phyloP scores from a whole-genome alignment of 2,797 vertebrate species.

The Spea hammondii region DNA sequence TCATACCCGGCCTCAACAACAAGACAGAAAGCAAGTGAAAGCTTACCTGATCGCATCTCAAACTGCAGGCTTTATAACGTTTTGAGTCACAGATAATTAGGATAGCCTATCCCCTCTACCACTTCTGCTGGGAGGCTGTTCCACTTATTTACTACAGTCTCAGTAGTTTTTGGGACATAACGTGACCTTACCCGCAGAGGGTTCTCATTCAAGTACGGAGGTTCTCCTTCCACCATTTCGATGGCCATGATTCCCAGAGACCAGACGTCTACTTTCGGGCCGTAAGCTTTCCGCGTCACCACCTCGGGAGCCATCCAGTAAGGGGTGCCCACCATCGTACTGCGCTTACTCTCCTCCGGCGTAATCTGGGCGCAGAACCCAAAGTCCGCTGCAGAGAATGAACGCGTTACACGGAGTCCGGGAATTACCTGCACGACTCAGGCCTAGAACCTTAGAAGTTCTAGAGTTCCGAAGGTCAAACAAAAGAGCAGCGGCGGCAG shows the following conservation, averaged over 20 bases:
- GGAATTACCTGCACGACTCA: background rate
- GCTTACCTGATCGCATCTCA: no score
- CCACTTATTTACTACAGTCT: no score
- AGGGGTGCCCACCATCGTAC: conserved; percentile 94
- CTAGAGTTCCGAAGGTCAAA: no score
- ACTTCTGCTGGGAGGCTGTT: no score
- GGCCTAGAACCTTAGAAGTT: no score
- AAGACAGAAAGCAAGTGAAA: no score
- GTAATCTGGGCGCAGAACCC: conserved; percentile 97
- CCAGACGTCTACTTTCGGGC: conserved; percentile 96
- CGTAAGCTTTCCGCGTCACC: conserved; percentile 90
- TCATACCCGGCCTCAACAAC: no score
- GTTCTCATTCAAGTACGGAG: conserved; percentile 93
- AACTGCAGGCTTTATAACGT: no score
- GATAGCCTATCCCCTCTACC: no score
- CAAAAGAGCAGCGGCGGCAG: no score
- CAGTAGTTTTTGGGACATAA: no score
- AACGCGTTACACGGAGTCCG: background rate
- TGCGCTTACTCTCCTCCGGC: conserved; percentile 93
- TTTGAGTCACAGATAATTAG: no score
- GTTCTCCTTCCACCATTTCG: conserved; percentile 95
- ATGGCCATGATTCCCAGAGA: conserved; percentile 97
- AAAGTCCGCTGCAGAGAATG: conserved; percentile 79
- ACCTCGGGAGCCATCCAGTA: conserved; percentile 98
- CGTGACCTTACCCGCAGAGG: conserved; percentile 81